Evolutionary conservation across 2,888 invertebrate species (phyloP), one percentile per base, ranked within the genome.

Genomic region (Coleophora deauratella): DNA sequence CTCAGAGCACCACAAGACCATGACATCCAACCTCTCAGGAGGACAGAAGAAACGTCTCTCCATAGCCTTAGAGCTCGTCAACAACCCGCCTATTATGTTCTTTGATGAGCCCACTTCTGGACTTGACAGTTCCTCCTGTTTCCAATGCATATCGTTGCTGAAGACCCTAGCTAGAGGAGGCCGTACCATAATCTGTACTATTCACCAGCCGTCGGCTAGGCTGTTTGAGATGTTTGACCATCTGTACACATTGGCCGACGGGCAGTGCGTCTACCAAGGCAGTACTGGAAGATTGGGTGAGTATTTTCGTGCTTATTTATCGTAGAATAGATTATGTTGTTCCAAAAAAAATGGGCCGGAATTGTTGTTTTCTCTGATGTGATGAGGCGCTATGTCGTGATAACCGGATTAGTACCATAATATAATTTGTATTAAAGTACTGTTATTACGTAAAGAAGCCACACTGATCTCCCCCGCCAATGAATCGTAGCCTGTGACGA

Each of bases 71-170:
- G 98, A 98, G 78, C 86, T 98, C 53, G 97, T 98, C 52, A 97
- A 96, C 84, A 98, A 98, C 76, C 98, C 98, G 9, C 97, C 98
- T 0, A 93, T 98, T 48, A 97, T 98, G 97, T 98, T 98, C 84
- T 97, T 98, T 71, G 98, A 98, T 71, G 98, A 98, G 74, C 98
- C 98, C 1, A 98, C 98, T 49, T 97, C 97, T 52, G 98, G 98
- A 3, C 79, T 98, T 66, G 98, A 98, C 86, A 97, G 97, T 54
- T 95, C 97, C 1, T 97, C 97, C 0, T 97, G 97, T 67, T 97
- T 95, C 82, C 97, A 97, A 77, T 97, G 97, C 66, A 95, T 98
- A 50, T 92, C 93, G 7, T 76, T 98, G 47, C 82, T 98, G 59
- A 97, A 97, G 86, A 92, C 92, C 35, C 75, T 98, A 51, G 96